A percentile compares a stretch with the other conserved stretches of the same genome.
Conservation (phyloP, 2,113 vertebrate species). For the Cariama cristata region DNA sequence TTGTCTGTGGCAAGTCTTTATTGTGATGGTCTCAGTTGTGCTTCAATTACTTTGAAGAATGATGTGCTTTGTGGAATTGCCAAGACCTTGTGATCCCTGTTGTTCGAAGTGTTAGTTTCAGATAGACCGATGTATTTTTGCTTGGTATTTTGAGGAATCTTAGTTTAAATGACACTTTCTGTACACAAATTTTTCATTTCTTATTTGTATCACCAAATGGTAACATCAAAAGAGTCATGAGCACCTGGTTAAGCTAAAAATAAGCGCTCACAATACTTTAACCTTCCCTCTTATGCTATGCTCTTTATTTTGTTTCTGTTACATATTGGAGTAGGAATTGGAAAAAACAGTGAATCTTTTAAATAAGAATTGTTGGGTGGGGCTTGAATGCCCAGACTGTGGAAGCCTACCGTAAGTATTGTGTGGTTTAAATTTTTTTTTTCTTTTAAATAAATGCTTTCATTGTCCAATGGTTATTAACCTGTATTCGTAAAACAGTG, state of each 20-base stretch:
- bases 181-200: background rate
- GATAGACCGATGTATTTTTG: background rate
- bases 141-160: background rate
- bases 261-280: fast-evolving
- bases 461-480: background rate
- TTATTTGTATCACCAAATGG: background rate
- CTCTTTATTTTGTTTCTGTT: background rate
- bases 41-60: background rate
- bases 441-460: background rate
- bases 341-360: background rate
- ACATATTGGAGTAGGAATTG: background rate
- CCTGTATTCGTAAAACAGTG: background rate
- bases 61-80: background rate
- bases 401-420: background rate
- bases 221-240: background rate
- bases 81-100: background rate
- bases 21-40: background rate
- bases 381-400: background rate
- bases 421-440: fast-evolving
- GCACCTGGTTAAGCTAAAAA: background rate
- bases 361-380: background rate
- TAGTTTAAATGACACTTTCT: background rate
- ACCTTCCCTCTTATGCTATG: background rate
- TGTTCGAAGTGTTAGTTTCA: background rate
- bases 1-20: background rate